These are phyloP conservation scores for Pyrocoelia pectoralis DNA, from an alignment of 2,888 invertebrate genomes.

Conservation along the genomic window DNA sequence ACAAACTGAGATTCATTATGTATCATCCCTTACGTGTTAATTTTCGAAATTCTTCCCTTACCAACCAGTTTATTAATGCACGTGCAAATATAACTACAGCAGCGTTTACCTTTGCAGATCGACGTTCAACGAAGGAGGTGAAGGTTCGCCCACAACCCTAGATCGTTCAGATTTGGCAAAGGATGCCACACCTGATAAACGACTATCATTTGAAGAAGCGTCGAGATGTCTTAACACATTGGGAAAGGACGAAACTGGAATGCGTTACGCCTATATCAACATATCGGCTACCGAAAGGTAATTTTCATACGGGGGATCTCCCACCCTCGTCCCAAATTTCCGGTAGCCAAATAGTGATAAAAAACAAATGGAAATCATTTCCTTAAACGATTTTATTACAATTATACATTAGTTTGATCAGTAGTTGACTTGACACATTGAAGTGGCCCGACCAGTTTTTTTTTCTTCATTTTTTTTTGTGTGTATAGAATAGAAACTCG, in stretches of 20 bases:
- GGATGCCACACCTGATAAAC: conserved; percentile 47
- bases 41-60: too few relatives aligned
- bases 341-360: neutral
- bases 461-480: neutral
- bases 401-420: conserved; percentile 29
- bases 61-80: too few relatives aligned
- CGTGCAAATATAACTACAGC: too few relatives aligned
- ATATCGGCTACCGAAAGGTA: conserved; percentile 60
- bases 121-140: too few relatives aligned
- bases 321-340: neutral
- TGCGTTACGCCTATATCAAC: conserved; percentile 67
- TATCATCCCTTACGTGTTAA: too few relatives aligned
- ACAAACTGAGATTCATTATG: too few relatives aligned
- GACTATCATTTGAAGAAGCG: conserved; percentile 55
- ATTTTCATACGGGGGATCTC: conserved; percentile 7
- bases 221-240: conserved; percentile 54
- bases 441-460: conserved; percentile 26
- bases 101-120: too few relatives aligned
- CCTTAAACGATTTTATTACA: conserved; percentile 21
- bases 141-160: too few relatives aligned
- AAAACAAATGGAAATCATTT: conserved; percentile 23
- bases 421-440: conserved; percentile 25
- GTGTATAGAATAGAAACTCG: conserved; percentile 9
- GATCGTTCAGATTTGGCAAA: conserved; percentile 5
- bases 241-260: conserved; percentile 58